phyloP scores from a whole-genome alignment of 2,888 invertebrate genomes.

The Chaetogeoica ovagalla region DNA sequence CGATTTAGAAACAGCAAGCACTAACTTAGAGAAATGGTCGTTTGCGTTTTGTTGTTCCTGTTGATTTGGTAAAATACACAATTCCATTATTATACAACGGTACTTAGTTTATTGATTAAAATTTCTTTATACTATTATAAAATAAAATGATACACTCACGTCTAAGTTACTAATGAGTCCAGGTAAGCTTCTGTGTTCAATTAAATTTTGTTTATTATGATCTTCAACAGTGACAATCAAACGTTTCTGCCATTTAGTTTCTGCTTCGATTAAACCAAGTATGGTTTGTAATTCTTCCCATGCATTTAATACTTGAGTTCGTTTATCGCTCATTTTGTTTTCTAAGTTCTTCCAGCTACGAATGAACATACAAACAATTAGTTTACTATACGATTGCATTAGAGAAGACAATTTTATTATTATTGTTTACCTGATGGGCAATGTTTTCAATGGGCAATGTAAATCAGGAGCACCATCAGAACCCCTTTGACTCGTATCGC shows the following conservation, averaged over 20 bases:
- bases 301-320: not conserved
- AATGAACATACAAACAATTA: not conserved
- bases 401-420: too few relatives aligned
- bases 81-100: not conserved
- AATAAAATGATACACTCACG: not conserved
- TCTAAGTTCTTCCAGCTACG: slow-evolving; percentile 40
- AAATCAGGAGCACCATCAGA: slow-evolving; percentile 11
- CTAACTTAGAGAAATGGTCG: slow-evolving; percentile 57
- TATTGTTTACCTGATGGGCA: slow-evolving; percentile 31
- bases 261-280: slow-evolving; percentile 15
- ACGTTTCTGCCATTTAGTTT: slow-evolving; percentile 17
- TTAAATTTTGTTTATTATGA: not conserved
- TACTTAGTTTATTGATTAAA: not conserved
- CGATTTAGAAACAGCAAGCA: slow-evolving; percentile 63
- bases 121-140: not conserved
- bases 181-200: slow-evolving; percentile 33
- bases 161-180: slow-evolving; percentile 32
- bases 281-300: slow-evolving; percentile 37
- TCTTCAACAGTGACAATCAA: slow-evolving; percentile 19
- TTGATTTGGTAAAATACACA: slow-evolving; percentile 10
- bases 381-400: not conserved
- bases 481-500: not conserved
- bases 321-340: slow-evolving; percentile 23
- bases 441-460: slow-evolving; percentile 7
- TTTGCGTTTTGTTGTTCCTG: slow-evolving; percentile 40